Base-by-base conservation (phyloP, 2,113 vertebrate genomes). In the Cisticola juncidis region DNA sequence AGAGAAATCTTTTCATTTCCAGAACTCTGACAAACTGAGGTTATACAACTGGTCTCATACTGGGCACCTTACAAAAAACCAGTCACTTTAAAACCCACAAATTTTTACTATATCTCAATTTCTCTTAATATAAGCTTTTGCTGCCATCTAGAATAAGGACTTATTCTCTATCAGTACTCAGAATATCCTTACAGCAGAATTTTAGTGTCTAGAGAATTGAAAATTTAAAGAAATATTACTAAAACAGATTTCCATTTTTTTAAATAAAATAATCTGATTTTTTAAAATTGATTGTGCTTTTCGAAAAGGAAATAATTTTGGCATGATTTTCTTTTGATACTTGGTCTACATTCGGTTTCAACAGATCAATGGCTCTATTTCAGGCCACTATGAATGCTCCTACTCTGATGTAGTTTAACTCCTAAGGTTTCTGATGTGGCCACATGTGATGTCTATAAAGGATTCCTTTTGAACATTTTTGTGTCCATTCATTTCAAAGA, bases 391-490 rank as follows among this genome's bases (percentile, higher is more conserved):
- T 86, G 83, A 77, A 64, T 74, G 76, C 33, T 81, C 64, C 50
- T 21, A 38, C 51, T 92, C 92, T 74, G 79, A 90, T 92, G 81
- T 81, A 69, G 71, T 95, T 96, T 94, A 86, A 91, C 51, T 88
- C 56, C 82, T 53, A 62, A 48, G 38, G 74, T 65, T 94, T 96
- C 92, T 95, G 90, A 95, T 93, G 87, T 91, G 80, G 61, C 58
- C 15, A 12, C 47, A 56, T 72, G 18, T 74, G 90, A 94, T 86
- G 47, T 48, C 87, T 90, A 40, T 93, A 88, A 91, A 94, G 60
- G 47, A 95, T 94, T 95, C 71, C 90, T 91, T 97, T 94, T 95
- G 85, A 97, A 92, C 70, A 35, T 58, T 93, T 94, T 93, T 82
- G 47, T 94, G 92, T 74, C 77, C 88, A 66, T 86, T 94, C 91